Evolutionary conservation across 2,888 invertebrate genomes (phyloP).

Genomic region (Xestoiulus laeticollis): DNA sequence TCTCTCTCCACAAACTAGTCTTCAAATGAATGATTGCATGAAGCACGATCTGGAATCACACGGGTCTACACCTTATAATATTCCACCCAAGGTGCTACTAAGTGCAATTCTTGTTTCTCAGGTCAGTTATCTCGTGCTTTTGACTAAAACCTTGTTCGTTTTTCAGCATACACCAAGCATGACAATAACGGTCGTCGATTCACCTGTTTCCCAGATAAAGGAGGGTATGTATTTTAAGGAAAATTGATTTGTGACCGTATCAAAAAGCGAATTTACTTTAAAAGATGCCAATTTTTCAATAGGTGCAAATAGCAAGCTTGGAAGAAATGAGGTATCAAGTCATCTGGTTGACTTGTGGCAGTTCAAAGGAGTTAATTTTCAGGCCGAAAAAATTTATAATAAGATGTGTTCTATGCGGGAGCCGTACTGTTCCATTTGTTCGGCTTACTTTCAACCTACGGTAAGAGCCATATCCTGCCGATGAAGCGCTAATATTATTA

Average conservation of each 20-base stretch:
- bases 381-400: slow-evolving; percentile 68
- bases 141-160: too few relatives aligned
- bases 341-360: slow-evolving; percentile 65
- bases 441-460: slow-evolving; percentile 64
- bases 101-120: too few relatives aligned
- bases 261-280: too few relatives aligned
- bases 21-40: neutral
- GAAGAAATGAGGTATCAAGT: neutral
- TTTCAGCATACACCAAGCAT: slow-evolving; percentile 39
- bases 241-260: too few relatives aligned
- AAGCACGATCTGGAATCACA: neutral
- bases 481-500: neutral
- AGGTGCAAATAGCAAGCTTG: too few relatives aligned
- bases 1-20: neutral
- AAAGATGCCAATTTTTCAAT: too few relatives aligned
- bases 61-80: neutral
- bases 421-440: slow-evolving; percentile 72
- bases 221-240: too few relatives aligned
- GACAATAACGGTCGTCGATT: too few relatives aligned
- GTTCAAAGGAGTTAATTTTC: slow-evolving; percentile 64
- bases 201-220: too few relatives aligned
- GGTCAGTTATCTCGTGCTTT: too few relatives aligned
- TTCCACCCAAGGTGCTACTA: neutral
- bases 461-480: neutral
- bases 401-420: slow-evolving; percentile 66